Base-by-base conservation (phyloP, 2,113 vertebrate genomes). In the Heliornis fulica region DNA sequence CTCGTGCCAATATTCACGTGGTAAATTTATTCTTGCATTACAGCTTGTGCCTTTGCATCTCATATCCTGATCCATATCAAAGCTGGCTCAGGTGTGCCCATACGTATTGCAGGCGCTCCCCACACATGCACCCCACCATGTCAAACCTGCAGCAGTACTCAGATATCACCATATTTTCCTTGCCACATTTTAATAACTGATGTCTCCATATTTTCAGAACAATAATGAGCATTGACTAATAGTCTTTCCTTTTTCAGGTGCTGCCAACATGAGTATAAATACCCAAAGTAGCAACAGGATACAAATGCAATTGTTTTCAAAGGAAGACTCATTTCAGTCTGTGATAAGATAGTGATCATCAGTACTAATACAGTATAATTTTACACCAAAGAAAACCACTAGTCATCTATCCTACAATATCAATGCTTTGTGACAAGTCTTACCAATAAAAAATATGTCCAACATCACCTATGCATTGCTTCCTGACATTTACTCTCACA, bases 111-210 rank as follows among this genome's bases (percentile, higher is more conserved):
- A 57, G 41, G 34, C 54, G 23, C 11, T 9, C 21, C n/a, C 41
- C 0, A 0, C 41, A n/a, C 25, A 10, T 0, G 1, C 11, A 13
- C 9, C 21, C 19, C 1, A 2, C 26, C 31, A 12, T 3, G 20
- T 8, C 34, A 40, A 45, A 83, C 32, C 40, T 6, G 32, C 14
- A 45, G 32, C 14, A 28, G 50, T 7, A 57, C 41, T 59, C 4
- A 1, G 8, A 25, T 5, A 41, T 8, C 4, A 40, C 5, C 11
- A 2, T 23, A 48, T 68, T 56, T 51, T 40, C 51, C 40, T 46
- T 25, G 13, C 26, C 60, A 11, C 22, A 13, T 83, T 83, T 71
- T 26, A 80, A 78, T 4, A 69, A 28, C 20, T 13, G 15, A 19
- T 77, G 36, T 13, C 29, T 74, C 45, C 0, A 0, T 8, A 40